Evolutionary conservation across 2,797 vertebrate genomes (phyloP), one percentile per base, ranked within the genome.

Genomic region (Spheniscus humboldti): DNA sequence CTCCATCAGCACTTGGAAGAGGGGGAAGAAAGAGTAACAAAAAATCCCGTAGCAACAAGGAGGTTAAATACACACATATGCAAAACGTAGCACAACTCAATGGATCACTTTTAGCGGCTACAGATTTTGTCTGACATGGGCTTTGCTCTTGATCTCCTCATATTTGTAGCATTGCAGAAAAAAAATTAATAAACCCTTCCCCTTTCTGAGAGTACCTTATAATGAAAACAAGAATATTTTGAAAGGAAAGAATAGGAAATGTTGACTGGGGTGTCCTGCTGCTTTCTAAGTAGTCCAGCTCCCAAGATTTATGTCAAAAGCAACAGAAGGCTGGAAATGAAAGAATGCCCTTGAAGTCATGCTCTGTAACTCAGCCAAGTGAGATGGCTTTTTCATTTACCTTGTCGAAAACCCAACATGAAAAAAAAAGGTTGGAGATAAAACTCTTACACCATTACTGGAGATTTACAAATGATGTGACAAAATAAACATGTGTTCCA

Each of bases 141-240:
- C 79, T 96, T 92, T 95, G 76, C 81, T 92, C 93, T 93, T 95
- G 88, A 90, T 92, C 74, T 91, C 50, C 63, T 76, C 11, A 2
- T 82, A 85, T 94, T 92, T 92, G 88, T 81, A 96, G 62, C 55
- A 94, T 76, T 91, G 48, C 25, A 68, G 52, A 45, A 35, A 69
- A 80, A 88, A 83, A 86, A 93, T 82, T 92, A 95, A 94, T 92
- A 92, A 96, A 91, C 28, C 81, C 37, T 96, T 94, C 84, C 81
- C 47, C 15, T 95, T 94, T 96, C 66, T 86, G 86, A 90, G 85
- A 94, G 73, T 59, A 41, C 66, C 91, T 92, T 92, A 71, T 95
- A 97, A 95, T 94, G 92, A 96, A 97, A 97, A 95, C 94, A 96
- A 94, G 92, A 95, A 93, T 97, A 97, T 97, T 97, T 97, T 96